Evolutionary conservation across 2,888 invertebrate genomes (phyloP).

Genomic region (Thumatha senex): DNA sequence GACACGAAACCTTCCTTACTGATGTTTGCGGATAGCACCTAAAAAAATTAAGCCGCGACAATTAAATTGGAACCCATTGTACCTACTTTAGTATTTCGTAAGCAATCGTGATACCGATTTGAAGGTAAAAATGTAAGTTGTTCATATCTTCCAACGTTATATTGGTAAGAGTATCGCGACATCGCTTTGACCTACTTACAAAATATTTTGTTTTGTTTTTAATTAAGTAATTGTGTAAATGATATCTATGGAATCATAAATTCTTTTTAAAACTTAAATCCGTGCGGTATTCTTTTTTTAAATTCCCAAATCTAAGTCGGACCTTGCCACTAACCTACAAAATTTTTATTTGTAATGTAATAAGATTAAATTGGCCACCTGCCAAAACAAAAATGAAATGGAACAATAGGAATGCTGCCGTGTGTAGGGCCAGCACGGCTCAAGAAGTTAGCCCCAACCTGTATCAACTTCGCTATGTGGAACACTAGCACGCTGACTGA

Average conservation of each 20-base stretch:
- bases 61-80: no score
- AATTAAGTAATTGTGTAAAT: slow-evolving; percentile 34
- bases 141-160: slow-evolving; percentile 1
- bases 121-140: not conserved
- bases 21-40: no score
- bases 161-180: slow-evolving; percentile 13
- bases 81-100: not conserved
- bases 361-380: no score
- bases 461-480: no score
- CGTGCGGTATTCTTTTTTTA: slow-evolving; percentile 6
- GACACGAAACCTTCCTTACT: no score
- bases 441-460: no score
- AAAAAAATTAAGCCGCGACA: no score
- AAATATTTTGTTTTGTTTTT: slow-evolving; percentile 17
- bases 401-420: no score
- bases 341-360: not conserved
- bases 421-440: no score
- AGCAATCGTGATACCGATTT: slow-evolving; percentile 7
- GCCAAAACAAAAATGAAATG: no score
- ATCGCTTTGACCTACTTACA: slow-evolving; percentile 24
- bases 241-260: slow-evolving; percentile 15
- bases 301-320: slow-evolving; percentile 18
- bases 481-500: no score
- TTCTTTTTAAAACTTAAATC: slow-evolving; percentile 24
- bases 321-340: not conserved